Evolutionary conservation across 2,113 vertebrate genomes (phyloP).

Genomic region (Chaetorhynchus papuensis): DNA sequence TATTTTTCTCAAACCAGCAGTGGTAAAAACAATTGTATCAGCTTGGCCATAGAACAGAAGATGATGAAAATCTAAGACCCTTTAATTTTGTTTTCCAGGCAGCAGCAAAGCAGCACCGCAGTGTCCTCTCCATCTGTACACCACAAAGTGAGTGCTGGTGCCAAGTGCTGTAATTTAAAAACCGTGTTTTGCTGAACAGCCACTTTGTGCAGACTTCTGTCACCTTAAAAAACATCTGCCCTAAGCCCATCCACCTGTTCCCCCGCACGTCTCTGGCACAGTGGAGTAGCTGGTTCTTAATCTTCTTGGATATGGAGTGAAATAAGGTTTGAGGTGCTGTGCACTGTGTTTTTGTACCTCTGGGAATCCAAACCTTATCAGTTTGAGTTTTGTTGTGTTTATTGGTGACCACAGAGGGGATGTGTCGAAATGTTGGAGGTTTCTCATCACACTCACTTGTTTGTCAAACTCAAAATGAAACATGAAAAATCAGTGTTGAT

Average conservation of each 20-base stretch:
- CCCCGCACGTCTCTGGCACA: neutral
- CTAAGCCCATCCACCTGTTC: conserved; percentile 2
- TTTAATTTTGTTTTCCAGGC: conserved; percentile 62
- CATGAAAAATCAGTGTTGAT: neutral
- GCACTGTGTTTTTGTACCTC: neutral
- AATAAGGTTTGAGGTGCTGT: neutral
- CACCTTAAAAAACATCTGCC: neutral
- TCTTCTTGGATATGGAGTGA: neutral
- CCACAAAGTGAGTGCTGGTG: conserved; percentile 55
- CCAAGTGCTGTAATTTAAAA: conserved; percentile 19
- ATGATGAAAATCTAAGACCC: neutral
- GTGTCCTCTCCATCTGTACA: conserved; percentile 58
- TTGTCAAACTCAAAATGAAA: neutral
- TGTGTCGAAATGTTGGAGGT: neutral
- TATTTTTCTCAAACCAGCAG: neutral
- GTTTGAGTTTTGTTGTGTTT: neutral
- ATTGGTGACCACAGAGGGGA: neutral
- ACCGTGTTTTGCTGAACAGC: neutral
- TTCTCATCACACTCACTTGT: neutral
- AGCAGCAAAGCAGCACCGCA: conserved; percentile 21
- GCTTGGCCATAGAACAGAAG: neutral
- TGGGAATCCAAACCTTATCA: neutral
- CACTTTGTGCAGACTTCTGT: neutral
- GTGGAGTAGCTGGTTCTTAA: neutral
- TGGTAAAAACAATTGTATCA: neutral